Percentiles rank a stretch among this genome's conserved stretches.
These are phyloP conservation scores for Peribatodes rhomboidaria DNA, from an alignment of 2,888 invertebrate genomes.

Conservation along the genomic window DNA sequence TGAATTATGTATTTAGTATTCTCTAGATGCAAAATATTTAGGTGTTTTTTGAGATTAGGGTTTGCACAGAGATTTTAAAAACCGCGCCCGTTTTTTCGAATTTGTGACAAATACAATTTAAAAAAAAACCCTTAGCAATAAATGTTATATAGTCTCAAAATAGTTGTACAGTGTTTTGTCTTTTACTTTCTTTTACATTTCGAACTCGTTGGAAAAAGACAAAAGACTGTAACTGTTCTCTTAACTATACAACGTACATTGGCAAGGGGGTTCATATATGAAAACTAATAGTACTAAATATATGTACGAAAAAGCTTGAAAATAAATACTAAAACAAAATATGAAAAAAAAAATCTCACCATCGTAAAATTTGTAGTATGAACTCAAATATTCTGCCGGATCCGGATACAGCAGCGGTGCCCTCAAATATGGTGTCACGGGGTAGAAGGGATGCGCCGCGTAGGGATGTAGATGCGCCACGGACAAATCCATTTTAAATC, in stretches of 20 bases:
- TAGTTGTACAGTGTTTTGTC: too few species aligned
- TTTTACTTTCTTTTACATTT: too few species aligned
- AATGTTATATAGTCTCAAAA: too few species aligned
- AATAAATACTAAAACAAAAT: neutral
- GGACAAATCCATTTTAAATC: constrained; percentile 70
- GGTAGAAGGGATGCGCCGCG: constrained; percentile 60
- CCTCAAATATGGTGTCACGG: constrained; percentile 67
- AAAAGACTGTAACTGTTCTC: too few species aligned
- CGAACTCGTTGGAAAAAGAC: too few species aligned
- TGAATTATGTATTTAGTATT: neutral
- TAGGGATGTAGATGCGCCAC: constrained; percentile 60
- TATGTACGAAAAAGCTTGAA: neutral
- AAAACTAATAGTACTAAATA: neutral
- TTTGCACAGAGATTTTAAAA: too few species aligned
- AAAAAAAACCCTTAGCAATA: too few species aligned
- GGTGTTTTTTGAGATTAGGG: neutral
- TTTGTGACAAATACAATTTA: too few species aligned
- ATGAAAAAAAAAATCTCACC: constrained; percentile 63
- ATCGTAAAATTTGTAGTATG: constrained; percentile 75
- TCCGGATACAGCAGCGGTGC: constrained; percentile 67
- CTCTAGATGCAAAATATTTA: neutral
- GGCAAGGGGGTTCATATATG: too few species aligned
- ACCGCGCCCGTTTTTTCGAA: too few species aligned
- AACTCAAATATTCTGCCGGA: constrained; percentile 65
- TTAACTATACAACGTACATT: too few species aligned